A percentile compares a stretch with the other conserved stretches of the same genome.
phyloP scores from a whole-genome alignment of 2,113 vertebrate species.

The Pongo abelii region DNA sequence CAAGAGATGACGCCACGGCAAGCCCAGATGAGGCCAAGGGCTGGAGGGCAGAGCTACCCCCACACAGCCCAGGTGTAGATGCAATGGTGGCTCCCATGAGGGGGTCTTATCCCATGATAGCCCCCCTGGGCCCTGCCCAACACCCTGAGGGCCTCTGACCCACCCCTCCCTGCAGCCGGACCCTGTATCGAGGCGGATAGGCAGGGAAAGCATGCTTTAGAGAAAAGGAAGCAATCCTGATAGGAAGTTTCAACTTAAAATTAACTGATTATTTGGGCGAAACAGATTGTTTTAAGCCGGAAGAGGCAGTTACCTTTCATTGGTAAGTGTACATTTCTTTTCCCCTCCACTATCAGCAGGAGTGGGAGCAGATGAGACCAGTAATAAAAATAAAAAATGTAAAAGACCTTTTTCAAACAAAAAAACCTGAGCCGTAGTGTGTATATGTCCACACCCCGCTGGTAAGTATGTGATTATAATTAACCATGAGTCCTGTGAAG shows the following conservation, averaged over 20 bases:
- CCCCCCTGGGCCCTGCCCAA: neutral
- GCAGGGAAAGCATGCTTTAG: neutral
- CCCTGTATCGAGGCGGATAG: neutral
- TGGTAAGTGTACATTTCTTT: neutral
- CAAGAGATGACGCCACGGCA: neutral
- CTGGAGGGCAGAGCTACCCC: neutral
- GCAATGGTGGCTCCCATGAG: too few species aligned
- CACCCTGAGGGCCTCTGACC: neutral
- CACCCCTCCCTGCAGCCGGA: neutral
- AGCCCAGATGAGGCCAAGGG: neutral
- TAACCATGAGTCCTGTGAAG: neutral
- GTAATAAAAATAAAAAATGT: neutral
- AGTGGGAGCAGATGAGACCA: neutral
- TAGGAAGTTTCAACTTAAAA: slow-evolving; percentile 21
- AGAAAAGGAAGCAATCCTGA: slow-evolving; percentile 6
- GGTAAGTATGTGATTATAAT: neutral
- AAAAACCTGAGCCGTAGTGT: neutral
- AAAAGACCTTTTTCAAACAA: neutral
- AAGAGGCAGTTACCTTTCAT: slow-evolving; percentile 38
- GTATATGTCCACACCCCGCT: neutral
- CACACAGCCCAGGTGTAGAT: neutral
- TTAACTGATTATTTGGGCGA: slow-evolving; percentile 32
- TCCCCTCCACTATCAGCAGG: neutral
- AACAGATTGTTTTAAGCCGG: slow-evolving; percentile 46
- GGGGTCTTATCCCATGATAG: neutral